Evolutionary conservation across 2,888 invertebrate genomes (phyloP).

Genomic region (Priocnemis perturbator): DNA sequence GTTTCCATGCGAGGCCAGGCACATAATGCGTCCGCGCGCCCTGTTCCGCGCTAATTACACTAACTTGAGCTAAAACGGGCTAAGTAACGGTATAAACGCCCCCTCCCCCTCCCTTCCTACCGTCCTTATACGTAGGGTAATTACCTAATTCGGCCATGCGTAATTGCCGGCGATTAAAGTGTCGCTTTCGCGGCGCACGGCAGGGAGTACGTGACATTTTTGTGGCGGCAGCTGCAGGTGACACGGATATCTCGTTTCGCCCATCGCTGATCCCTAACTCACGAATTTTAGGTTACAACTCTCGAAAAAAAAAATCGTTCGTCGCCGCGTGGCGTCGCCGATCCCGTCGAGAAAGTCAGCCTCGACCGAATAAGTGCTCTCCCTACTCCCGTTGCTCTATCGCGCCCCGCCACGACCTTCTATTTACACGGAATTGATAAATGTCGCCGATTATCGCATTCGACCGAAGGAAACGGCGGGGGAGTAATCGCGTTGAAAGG

Average conservation of each 20-base stretch:
- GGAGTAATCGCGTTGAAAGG: too few relatives aligned
- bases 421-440: too few relatives aligned
- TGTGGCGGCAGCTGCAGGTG: slow-evolving; percentile 45
- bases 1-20: slow-evolving; percentile 26
- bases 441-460: too few relatives aligned
- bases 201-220: slow-evolving; percentile 42
- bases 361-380: slow-evolving; percentile 2
- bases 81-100: slow-evolving; percentile 52
- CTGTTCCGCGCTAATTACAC: slow-evolving; percentile 54
- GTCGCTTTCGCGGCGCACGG: slow-evolving; percentile 49
- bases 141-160: slow-evolving; percentile 61
- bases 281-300: slow-evolving; percentile 20
- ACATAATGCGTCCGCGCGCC: slow-evolving; percentile 25
- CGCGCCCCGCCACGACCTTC: too few relatives aligned
- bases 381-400: not conserved
- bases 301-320: slow-evolving; percentile 5
- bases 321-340: not conserved
- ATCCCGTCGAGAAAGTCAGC: too few relatives aligned
- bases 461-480: too few relatives aligned
- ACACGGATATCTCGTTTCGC: slow-evolving; percentile 42
- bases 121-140: slow-evolving; percentile 40
- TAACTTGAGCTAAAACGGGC: slow-evolving; percentile 51
- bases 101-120: not conserved
- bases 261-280: slow-evolving; percentile 35
- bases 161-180: slow-evolving; percentile 61